These are phyloP conservation scores for Drosophila ananassae DNA, from an alignment of 1,140 invertebrate species.

Conservation along the genomic window DNA sequence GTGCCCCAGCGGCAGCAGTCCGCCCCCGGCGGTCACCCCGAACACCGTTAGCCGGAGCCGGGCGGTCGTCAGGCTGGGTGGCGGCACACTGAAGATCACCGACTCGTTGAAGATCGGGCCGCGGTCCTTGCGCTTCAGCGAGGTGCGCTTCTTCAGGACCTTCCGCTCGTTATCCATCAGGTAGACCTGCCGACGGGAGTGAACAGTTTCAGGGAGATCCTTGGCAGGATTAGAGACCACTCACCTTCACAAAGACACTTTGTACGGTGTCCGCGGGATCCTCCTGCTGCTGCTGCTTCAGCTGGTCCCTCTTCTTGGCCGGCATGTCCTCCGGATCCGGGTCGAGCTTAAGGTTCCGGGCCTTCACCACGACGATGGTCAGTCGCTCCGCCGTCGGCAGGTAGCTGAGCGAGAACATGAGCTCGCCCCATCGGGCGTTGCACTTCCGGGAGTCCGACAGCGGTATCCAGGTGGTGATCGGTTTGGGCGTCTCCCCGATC, in stretches of 20 bases:
- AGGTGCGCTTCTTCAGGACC: conserved; percentile 91
- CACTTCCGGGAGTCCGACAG: conserved; percentile 85
- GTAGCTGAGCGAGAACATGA: conserved; percentile 93
- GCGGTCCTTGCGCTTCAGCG: conserved; percentile 88
- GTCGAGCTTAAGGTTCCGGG: conserved; percentile 88
- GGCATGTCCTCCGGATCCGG: conserved; percentile 73
- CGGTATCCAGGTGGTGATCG: conserved; percentile 85
- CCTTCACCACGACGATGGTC: conserved; percentile 92
- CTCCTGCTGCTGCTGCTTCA: conserved; percentile 46
- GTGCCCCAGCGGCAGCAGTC: conserved; percentile 88
- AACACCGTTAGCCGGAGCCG: conserved; percentile 89
- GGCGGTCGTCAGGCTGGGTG: conserved; percentile 87
- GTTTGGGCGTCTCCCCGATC: conserved; percentile 84
- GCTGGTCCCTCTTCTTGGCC: background rate
- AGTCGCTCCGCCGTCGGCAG: conserved; percentile 91
- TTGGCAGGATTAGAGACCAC: background rate
- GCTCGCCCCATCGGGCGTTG: conserved; percentile 88
- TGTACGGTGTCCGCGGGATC: conserved; percentile 73
- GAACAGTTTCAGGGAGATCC: background rate
- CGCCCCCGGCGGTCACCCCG: conserved; percentile 86
- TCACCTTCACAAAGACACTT: conserved; percentile 77
- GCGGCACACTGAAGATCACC: conserved; percentile 91
- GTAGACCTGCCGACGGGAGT: conserved; percentile 86
- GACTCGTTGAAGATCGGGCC: conserved; percentile 92
- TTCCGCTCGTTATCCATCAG: conserved; percentile 91